Base-by-base conservation (phyloP, 2,888 invertebrate species). In the Conchocele bisecta region DNA sequence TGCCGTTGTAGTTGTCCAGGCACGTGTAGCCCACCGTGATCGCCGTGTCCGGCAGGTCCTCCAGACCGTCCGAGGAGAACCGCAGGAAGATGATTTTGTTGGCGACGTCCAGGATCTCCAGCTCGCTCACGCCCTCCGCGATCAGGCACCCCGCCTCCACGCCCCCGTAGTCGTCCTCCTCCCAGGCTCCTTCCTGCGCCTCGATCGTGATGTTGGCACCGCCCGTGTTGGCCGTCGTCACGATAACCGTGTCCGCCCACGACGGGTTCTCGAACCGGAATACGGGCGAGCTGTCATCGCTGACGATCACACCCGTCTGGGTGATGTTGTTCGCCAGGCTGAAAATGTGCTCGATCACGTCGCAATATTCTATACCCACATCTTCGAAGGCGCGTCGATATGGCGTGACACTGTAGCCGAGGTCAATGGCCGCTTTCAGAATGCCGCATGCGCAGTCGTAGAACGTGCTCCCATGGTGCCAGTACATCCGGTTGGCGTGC, bases 401-500 rank as follows among this genome's bases (percentile, higher is more conserved):
- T 6, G 74, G 72, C 6, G 46, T 53, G 2, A 64, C 63, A 24
- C 75, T 75, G 17, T 64, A 41, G 1, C 82, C 83, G 11, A 83
- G 70, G 50, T 85, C 84, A 15, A 79, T 68, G 39, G 83, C 83
- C 4, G 83, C 76, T 41, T 81, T 81, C 37, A 83, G 60, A 11
- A 83, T 68, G 29, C 83, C 83, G 66, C 86, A 86, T 0, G 82
- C 81, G 0, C 79, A 83, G 3, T 77, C 73, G 22, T 65, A 59
- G 46, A 83, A 84, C 0, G 59, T 57, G 3, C 73, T 74, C 17
- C 61, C 60, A 17, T 65, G 65, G 37, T 79, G 75, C 84, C 86
- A 85, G 61, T 83, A 85, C 64, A 83, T 63, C 29, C 57, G 53
- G 66, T 85, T 86, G 11, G 85, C 84, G 26, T 75, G 59, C 15